phyloP scores from a whole-genome alignment of 2,797 vertebrate genomes.

The Todus mexicanus region DNA sequence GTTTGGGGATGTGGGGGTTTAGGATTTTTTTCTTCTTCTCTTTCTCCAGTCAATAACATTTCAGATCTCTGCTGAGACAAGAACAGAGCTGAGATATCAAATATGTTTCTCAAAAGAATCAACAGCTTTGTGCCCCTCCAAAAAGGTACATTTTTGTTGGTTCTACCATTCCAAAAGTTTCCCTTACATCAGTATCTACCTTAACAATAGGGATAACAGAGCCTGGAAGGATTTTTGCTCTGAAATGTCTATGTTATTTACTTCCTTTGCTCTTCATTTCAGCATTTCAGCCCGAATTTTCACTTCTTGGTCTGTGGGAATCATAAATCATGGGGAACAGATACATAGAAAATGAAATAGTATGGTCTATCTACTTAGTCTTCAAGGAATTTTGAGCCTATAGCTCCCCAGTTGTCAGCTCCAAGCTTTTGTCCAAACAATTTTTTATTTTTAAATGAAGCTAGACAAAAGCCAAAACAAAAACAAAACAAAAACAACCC shows the following conservation, averaged over 20 bases:
- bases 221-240: conserved; percentile 31
- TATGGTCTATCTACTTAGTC: neutral
- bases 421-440: neutral
- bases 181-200: neutral
- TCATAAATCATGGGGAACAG: conserved; percentile 16
- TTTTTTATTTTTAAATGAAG: neutral
- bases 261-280: conserved; percentile 25
- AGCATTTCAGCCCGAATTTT: conserved; percentile 8
- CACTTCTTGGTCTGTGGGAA: neutral
- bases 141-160: neutral
- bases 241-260: conserved; percentile 14
- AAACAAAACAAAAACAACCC: too few relatives aligned
- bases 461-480: too few relatives aligned
- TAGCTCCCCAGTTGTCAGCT: neutral
- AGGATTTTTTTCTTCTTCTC: neutral
- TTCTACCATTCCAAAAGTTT: neutral
- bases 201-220: conserved; percentile 1
- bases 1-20: neutral
- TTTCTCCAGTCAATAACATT: neutral
- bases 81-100: neutral
- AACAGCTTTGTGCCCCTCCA: neutral
- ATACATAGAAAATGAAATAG: neutral
- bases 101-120: neutral
- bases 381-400: neutral
- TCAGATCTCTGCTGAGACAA: neutral